phyloP scores from a whole-genome alignment of 2,797 vertebrate species.

The Crenichthys baileyi region DNA sequence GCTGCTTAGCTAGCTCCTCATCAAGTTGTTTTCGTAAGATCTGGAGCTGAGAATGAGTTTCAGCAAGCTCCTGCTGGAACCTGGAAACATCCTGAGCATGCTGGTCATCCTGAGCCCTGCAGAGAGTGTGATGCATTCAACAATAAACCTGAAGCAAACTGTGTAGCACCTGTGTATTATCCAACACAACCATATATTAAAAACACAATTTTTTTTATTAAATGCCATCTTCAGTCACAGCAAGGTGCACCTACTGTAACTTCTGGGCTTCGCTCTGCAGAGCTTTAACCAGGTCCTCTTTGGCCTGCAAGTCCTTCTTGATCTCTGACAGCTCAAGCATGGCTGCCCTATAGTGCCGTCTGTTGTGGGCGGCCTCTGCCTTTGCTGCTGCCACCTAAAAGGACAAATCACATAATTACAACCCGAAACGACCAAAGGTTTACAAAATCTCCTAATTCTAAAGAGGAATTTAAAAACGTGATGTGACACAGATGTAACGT shows the following conservation, averaged over 20 bases:
- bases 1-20: slow-evolving; percentile 87
- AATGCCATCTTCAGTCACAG: neutral
- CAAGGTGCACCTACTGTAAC: slow-evolving; percentile 84
- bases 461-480: neutral
- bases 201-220: neutral
- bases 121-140: neutral
- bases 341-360: slow-evolving; percentile 92
- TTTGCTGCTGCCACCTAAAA: slow-evolving; percentile 90
- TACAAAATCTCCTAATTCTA: neutral
- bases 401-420: slow-evolving; percentile 29
- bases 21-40: slow-evolving; percentile 91
- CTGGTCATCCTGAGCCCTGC: slow-evolving; percentile 86
- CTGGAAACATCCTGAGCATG: slow-evolving; percentile 88
- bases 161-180: neutral
- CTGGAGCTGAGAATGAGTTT: slow-evolving; percentile 89
- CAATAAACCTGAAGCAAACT: neutral
- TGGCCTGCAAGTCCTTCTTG: slow-evolving; percentile 93
- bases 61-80: slow-evolving; percentile 91
- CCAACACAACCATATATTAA: neutral
- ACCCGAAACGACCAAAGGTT: neutral
- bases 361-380: slow-evolving; percentile 90
- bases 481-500: neutral
- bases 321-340: slow-evolving; percentile 93
- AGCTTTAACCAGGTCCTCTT: slow-evolving; percentile 88
- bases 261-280: slow-evolving; percentile 88